phyloP scores from a whole-genome alignment of 2,888 invertebrate genomes.

The Synergus laeviventris region DNA sequence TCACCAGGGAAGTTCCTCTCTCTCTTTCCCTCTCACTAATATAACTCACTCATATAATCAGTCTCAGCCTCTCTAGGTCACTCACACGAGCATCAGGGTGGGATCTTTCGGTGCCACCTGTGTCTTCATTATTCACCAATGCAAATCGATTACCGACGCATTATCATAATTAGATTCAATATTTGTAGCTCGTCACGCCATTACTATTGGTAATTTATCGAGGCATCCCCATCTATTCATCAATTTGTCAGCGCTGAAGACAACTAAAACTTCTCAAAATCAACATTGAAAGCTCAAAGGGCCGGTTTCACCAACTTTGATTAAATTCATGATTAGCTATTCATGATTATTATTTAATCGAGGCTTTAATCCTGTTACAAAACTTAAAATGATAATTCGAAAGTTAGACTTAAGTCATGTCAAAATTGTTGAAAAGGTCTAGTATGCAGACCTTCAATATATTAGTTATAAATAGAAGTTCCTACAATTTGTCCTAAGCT shows the following conservation, averaged over 20 bases:
- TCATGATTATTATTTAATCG: too few species aligned
- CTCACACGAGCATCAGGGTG: slow-evolving; percentile 60
- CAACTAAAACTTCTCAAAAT: neutral
- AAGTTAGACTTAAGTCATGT: too few species aligned
- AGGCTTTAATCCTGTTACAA: too few species aligned
- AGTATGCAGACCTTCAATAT: too few species aligned
- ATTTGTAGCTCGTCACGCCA: slow-evolving; percentile 70
- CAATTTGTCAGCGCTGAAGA: slow-evolving; percentile 50
- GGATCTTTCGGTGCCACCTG: slow-evolving; percentile 67
- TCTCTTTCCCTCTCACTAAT: slow-evolving; percentile 48
- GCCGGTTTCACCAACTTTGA: too few species aligned
- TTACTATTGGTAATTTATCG: slow-evolving; percentile 68
- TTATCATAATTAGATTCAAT: slow-evolving; percentile 74
- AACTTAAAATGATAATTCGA: too few species aligned
- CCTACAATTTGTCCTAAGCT: too few species aligned
- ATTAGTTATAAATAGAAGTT: too few species aligned
- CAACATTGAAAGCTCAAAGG: too few species aligned
- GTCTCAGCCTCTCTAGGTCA: slow-evolving; percentile 58
- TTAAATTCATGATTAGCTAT: too few species aligned
- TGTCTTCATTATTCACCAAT: slow-evolving; percentile 69
- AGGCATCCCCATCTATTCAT: slow-evolving; percentile 52
- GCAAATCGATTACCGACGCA: slow-evolving; percentile 68
- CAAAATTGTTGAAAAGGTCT: too few species aligned
- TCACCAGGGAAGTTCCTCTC: slow-evolving; percentile 40
- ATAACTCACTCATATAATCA: slow-evolving; percentile 7